phyloP scores from a whole-genome alignment of 2,888 invertebrate genomes.

The Ectemnius continuus region DNA sequence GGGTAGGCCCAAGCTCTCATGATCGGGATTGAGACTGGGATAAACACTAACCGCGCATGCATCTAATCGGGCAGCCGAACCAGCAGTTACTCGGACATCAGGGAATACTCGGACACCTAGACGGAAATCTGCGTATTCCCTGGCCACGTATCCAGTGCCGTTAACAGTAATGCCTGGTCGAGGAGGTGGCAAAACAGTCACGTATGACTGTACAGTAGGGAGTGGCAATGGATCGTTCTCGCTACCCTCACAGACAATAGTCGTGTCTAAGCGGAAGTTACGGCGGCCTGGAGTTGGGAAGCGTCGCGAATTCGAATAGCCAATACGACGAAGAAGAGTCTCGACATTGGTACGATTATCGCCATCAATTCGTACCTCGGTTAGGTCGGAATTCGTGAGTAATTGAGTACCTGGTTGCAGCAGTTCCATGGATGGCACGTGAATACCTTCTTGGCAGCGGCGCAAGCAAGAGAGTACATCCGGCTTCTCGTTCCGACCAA shows the following conservation, averaged over 20 bases:
- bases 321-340: conserved; percentile 89
- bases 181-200: conserved; percentile 92
- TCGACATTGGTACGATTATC: conserved; percentile 94
- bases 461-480: conserved; percentile 88
- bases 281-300: conserved; percentile 97
- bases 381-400: conserved; percentile 86
- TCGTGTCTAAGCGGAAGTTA: conserved; percentile 89
- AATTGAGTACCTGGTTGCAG: conserved; percentile 89
- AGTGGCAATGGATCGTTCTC: conserved; percentile 87
- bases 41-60: conserved; percentile 96
- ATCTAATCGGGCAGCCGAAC: conserved; percentile 84
- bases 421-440: conserved; percentile 86
- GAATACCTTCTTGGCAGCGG: conserved; percentile 86
- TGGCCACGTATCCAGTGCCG: conserved; percentile 89
- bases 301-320: conserved; percentile 94
- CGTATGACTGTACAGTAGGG: conserved; percentile 88
- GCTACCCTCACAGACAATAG: conserved; percentile 86
- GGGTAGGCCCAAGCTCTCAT: conserved; percentile 92
- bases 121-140: conserved; percentile 91
- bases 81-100: conserved; percentile 87
- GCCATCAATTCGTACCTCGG: conserved; percentile 94
- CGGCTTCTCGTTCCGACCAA: conserved; percentile 86
- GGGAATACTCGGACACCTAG: conserved; percentile 93
- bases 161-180: conserved; percentile 90
- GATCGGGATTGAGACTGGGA: conserved; percentile 96